phyloP scores from a whole-genome alignment of 2,888 invertebrate species.

The Iphiclides podalirius region DNA sequence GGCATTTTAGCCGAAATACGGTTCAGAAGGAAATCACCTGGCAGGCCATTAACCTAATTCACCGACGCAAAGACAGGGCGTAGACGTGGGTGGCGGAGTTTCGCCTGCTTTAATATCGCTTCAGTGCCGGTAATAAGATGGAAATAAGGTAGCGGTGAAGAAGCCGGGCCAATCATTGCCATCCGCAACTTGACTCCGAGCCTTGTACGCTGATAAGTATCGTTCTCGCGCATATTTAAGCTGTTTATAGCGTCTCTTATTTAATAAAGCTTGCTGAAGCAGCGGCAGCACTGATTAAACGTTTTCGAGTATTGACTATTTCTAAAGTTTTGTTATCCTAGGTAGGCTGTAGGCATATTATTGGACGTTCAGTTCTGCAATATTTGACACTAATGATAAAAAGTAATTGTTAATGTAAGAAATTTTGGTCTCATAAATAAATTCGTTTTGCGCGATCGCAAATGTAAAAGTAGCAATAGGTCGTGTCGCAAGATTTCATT shows the following conservation, averaged over 20 bases:
- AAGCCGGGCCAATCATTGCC: constrained; percentile 73
- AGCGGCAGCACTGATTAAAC: neutral
- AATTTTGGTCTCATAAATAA: constrained; percentile 9
- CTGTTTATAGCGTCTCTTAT: neutral
- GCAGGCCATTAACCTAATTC: constrained; percentile 80
- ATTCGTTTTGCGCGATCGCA: constrained; percentile 4
- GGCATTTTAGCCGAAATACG: constrained; percentile 68
- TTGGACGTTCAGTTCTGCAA: no score
- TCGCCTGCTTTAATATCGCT: constrained; percentile 74
- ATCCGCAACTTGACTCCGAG: constrained; percentile 61
- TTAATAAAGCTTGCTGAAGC: neutral
- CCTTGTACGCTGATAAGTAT: constrained; percentile 41
- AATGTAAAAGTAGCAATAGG: constrained; percentile 27
- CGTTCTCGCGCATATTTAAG: constrained; percentile 27
- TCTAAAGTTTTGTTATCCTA: no score
- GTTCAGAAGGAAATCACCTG: constrained; percentile 78
- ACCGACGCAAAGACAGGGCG: constrained; percentile 76
- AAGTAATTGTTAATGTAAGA: neutral
- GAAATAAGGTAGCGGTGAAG: constrained; percentile 73
- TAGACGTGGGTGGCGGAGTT: constrained; percentile 55
- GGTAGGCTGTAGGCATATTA: no score
- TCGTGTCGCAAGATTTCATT: constrained; percentile 55
- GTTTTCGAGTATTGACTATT: neutral
- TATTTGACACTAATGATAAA: no score
- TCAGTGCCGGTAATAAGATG: constrained; percentile 77